Conservation (phyloP, 2,888 invertebrate species). For the Venustoraphidia nigricollis region DNA sequence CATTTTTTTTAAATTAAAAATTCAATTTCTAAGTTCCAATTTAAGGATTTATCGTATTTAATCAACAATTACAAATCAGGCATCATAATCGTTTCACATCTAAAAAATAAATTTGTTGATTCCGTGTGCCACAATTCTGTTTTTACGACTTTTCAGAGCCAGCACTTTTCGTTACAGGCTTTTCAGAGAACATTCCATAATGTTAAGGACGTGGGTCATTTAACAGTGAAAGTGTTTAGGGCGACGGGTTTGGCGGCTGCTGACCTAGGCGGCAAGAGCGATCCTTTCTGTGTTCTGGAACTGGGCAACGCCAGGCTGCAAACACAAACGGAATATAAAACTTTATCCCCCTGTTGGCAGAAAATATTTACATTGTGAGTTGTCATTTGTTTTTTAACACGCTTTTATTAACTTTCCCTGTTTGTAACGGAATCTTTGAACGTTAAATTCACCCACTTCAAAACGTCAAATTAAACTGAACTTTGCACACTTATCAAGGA, state of each 20-base stretch:
- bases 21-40: too few species aligned
- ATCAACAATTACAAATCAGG: too few species aligned
- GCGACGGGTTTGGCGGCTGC: conserved; percentile 82
- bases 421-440: too few species aligned
- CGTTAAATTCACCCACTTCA: too few species aligned
- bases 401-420: too few species aligned
- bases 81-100: too few species aligned
- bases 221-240: conserved; percentile 84
- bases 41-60: too few species aligned
- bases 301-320: conserved; percentile 87
- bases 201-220: conserved; percentile 78
- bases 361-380: conserved; percentile 96
- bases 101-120: too few species aligned
- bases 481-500: too few species aligned
- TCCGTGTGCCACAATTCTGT: too few species aligned
- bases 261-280: conserved; percentile 93
- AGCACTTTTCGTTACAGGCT: conserved; percentile 31
- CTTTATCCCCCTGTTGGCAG: conserved; percentile 92
- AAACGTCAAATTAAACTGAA: too few species aligned
- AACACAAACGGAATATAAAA: conserved; percentile 98
- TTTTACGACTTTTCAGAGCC: conserved; percentile 17
- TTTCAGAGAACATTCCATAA: conserved; percentile 54
- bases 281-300: conserved; percentile 96
- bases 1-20: too few species aligned
- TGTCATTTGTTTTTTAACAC: neutral